Evolutionary conservation across 2,888 invertebrate genomes (phyloP), one percentile per base, ranked within the genome.

Genomic region (Eupithecia pulchellata): DNA sequence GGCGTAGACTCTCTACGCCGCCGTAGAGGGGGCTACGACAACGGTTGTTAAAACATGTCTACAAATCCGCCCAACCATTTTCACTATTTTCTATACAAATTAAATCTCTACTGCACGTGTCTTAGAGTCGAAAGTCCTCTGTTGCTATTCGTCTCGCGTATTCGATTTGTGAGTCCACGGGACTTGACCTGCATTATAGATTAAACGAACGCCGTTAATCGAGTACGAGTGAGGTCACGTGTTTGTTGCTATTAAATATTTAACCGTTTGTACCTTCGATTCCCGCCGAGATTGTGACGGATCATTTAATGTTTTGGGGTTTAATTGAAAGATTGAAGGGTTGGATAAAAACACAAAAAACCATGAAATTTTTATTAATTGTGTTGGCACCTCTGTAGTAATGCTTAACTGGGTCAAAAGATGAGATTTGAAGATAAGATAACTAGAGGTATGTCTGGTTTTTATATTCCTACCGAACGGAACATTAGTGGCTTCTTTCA

Each of bases 161-260:
- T 29, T 60, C 30, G 58, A 60, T 60, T 30, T 60, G 8, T 60
- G 58, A 58, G 60, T 64, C 66, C 62, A 47, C 70, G 70, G 36
- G 77, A 74, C 69, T 72, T 64, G 73, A 72, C 78, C 78, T 78
- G 77, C 74, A 78, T 78, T 79, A 79, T 78, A 74, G 77, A 80
- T 79, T 78, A 73, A 75, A 75, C 69, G 68, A 74, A 75, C 73
- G 61, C 71, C 75, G 68, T 77, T 77, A 74, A 81, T 76, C 75
- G 69, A 58, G 75, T 75, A 66, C 72, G 72, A 73, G 58, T 64
- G 55, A 71, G 69, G 75, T 76, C 73, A 68, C 69, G 71, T 64
- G 69, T 70, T 73, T 73, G 68, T 72, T 64, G 55, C 72, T 71
- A 73, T 71, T 68, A 62, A 72, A 66, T 69, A 68, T 72, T 72